phyloP scores from a whole-genome alignment of 2,113 vertebrate species.

The Budorcas taxicolor region DNA sequence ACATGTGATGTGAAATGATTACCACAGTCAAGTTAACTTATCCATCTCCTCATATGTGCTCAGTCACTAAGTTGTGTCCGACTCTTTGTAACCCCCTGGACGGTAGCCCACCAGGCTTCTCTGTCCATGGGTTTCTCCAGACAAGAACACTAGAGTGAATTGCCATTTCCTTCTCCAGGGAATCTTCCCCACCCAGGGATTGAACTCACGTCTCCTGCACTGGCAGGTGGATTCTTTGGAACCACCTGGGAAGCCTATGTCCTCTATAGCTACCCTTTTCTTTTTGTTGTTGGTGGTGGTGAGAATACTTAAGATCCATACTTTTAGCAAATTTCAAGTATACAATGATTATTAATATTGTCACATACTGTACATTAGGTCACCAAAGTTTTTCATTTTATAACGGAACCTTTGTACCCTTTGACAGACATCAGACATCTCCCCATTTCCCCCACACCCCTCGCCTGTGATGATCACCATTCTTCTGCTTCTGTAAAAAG shows the following conservation, averaged over 20 bases:
- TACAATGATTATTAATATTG: neutral
- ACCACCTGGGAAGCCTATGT: neutral
- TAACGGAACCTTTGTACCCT: neutral
- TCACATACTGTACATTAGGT: neutral
- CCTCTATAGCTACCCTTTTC: neutral
- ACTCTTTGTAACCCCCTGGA: neutral
- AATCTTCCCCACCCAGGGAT: neutral
- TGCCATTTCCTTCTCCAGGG: neutral
- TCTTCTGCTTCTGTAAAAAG: neutral
- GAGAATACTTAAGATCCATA: neutral
- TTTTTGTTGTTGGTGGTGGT: fast-evolving
- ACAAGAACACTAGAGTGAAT: neutral
- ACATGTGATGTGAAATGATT: neutral
- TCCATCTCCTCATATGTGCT: neutral
- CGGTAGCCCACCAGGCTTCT: neutral
- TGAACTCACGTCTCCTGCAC: neutral
- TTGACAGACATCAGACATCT: neutral
- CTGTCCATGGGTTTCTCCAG: neutral
- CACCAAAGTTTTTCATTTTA: neutral
- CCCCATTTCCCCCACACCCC: neutral
- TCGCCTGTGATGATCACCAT: neutral
- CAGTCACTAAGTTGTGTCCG: neutral
- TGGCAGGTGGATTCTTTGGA: neutral
- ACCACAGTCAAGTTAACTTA: neutral
- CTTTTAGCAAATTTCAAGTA: neutral